Conservation (phyloP, 37 sponge, comb jelly and placozoan species). For the Cliona cf. orientalis region DNA sequence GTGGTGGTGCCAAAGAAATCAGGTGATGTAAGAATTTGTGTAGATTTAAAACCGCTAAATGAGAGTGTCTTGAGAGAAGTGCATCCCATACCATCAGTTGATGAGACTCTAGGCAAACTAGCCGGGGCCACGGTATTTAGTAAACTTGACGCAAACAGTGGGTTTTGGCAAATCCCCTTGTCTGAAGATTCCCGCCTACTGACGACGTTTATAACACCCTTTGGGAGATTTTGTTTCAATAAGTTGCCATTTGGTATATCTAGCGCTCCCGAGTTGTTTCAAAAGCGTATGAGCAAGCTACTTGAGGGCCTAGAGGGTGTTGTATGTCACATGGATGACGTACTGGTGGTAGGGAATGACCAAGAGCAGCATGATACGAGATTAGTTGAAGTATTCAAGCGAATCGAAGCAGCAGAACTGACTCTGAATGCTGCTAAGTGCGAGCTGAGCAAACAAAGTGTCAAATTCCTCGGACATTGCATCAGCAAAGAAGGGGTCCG, state of each 20-base stretch:
- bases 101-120: conserved; percentile 58
- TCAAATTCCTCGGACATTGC: conserved; percentile 22
- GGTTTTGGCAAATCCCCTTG: conserved; percentile 63
- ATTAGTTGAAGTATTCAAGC: conserved; percentile 7
- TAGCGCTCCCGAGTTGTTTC: conserved; percentile 65
- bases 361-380: conserved; percentile 30
- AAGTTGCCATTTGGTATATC: conserved; percentile 59
- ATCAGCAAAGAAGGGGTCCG: conserved; percentile 25
- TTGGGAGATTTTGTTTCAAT: conserved; percentile 13
- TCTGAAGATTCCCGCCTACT: conserved; percentile 15
- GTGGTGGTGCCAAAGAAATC: conserved; percentile 48
- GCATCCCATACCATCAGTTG: conserved; percentile 55
- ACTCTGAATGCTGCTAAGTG: conserved; percentile 56
- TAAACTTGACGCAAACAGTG: conserved; percentile 63
- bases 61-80: conserved; percentile 56
- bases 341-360: conserved; percentile 24
- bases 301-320: conserved; percentile 41
- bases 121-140: conserved; percentile 49
- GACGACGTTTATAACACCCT: conserved; percentile 25
- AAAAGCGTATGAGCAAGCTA: conserved; percentile 43
- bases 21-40: conserved; percentile 55
- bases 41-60: conserved; percentile 43
- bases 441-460: conserved; percentile 15
- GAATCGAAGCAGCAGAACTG: conserved; percentile 29
- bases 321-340: conserved; percentile 39